Evolutionary conservation across 2,888 invertebrate species (phyloP).

Genomic region (Drosophila formosana): DNA sequence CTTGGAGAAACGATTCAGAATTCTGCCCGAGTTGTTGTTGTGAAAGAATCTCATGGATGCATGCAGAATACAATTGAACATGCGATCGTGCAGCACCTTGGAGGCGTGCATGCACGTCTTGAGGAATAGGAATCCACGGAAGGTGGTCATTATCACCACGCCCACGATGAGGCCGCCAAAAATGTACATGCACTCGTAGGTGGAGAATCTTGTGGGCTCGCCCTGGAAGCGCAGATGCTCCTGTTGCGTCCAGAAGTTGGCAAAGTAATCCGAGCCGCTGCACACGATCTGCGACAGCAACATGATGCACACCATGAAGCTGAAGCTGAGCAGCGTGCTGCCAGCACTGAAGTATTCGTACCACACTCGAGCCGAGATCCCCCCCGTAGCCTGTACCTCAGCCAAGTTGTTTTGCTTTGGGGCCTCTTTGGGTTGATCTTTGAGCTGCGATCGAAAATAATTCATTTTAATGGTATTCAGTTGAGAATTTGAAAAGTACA

Average conservation of each 20-base stretch:
- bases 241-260: conserved; percentile 87
- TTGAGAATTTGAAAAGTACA: too few relatives aligned
- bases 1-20: conserved; percentile 91
- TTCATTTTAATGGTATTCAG: too few relatives aligned
- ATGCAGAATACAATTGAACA: conserved; percentile 92
- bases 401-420: conserved; percentile 63
- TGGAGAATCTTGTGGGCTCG: conserved; percentile 77
- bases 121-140: conserved; percentile 89
- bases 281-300: conserved; percentile 86
- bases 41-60: conserved; percentile 94
- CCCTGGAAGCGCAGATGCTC: conserved; percentile 81
- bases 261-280: conserved; percentile 88
- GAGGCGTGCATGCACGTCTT: conserved; percentile 91
- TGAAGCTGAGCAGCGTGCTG: conserved; percentile 85
- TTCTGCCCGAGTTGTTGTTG: conserved; percentile 91
- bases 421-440: conserved; percentile 55
- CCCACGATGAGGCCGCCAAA: conserved; percentile 83
- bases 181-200: conserved; percentile 83
- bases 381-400: conserved; percentile 85
- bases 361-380: conserved; percentile 84
- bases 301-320: conserved; percentile 85
- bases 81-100: conserved; percentile 90
- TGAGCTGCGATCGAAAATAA: not conserved
- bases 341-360: conserved; percentile 86
- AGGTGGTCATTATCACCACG: conserved; percentile 86